A percentile compares a stretch with the other conserved stretches of the same genome.
These are phyloP conservation scores for Dicaeum eximium DNA, from an alignment of 2,113 vertebrate species.

Conservation along the genomic window DNA sequence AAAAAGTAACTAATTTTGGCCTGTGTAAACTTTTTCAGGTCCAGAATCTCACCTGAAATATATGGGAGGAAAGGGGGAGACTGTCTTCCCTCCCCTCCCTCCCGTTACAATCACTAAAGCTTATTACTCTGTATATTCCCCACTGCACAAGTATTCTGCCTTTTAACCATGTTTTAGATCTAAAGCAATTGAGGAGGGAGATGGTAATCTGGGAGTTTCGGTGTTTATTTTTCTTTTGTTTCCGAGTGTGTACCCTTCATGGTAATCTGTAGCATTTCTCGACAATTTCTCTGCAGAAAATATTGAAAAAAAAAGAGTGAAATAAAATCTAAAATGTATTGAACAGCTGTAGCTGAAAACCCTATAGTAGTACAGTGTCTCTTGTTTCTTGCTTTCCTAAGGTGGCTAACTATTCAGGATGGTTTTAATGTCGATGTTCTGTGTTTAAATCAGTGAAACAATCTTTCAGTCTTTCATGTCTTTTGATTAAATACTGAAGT, in stretches of 20 bases:
- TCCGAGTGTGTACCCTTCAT: rapidly evolving
- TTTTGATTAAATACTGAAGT: background rate
- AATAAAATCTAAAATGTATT: background rate
- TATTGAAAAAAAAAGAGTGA: background rate
- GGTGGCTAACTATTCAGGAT: background rate
- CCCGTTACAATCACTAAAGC: background rate
- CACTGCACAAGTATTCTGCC: background rate
- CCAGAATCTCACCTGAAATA: background rate
- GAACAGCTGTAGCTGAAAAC: background rate
- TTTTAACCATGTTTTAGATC: background rate
- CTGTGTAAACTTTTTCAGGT: background rate
- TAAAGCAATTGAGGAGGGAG: background rate
- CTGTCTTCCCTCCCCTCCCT: rapidly evolving
- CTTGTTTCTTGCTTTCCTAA: background rate
- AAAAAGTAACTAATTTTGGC: background rate
- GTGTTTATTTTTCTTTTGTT: background rate
- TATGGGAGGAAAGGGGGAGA: rapidly evolving
- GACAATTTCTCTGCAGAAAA: background rate
- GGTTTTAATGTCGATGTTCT: background rate
- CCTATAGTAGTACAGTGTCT: background rate
- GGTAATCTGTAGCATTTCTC: background rate
- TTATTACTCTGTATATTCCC: background rate
- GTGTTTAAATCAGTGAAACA: background rate
- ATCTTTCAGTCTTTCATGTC: background rate
- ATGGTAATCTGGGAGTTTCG: background rate